Evolutionary conservation across 2,113 vertebrate genomes (phyloP).

Genomic region (Bubo blakistoni): DNA sequence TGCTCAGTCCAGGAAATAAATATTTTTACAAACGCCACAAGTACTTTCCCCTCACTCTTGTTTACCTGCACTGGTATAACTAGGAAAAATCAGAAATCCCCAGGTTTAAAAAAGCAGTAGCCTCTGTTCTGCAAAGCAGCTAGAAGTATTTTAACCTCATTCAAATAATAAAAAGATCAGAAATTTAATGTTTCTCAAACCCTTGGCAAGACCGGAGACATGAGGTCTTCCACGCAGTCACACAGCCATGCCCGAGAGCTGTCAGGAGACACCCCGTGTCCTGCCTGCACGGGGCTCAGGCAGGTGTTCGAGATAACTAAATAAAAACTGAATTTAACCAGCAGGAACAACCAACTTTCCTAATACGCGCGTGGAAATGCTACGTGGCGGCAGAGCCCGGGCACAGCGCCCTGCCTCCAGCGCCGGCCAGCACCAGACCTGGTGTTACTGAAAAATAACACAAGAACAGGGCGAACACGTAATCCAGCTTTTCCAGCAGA

Average conservation of each 20-base stretch:
- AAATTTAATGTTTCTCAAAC: background rate
- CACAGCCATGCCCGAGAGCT: background rate
- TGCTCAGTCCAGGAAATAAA: background rate
- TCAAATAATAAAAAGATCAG: background rate
- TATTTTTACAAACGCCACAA: background rate
- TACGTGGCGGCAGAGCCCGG: background rate
- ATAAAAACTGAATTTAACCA: background rate
- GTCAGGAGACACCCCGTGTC: background rate
- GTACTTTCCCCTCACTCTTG: background rate
- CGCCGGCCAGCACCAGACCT: background rate
- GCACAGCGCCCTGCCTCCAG: background rate
- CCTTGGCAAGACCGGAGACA: background rate
- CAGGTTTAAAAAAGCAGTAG: background rate
- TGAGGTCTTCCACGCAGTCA: background rate
- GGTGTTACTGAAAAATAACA: background rate
- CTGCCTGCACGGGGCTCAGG: background rate
- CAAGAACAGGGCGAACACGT: background rate
- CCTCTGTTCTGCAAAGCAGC: background rate
- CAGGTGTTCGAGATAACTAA: background rate
- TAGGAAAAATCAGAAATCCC: background rate
- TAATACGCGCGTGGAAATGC: accelerated
- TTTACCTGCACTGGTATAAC: too few species aligned
- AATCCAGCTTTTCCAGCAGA: background rate
- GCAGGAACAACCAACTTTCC: background rate
- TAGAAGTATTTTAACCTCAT: background rate